Percentiles rank a stretch among this genome's conserved stretches.
These are phyloP conservation scores for Horisme vitalbata DNA, from an alignment of 2,888 invertebrate genomes.

Conservation along the genomic window DNA sequence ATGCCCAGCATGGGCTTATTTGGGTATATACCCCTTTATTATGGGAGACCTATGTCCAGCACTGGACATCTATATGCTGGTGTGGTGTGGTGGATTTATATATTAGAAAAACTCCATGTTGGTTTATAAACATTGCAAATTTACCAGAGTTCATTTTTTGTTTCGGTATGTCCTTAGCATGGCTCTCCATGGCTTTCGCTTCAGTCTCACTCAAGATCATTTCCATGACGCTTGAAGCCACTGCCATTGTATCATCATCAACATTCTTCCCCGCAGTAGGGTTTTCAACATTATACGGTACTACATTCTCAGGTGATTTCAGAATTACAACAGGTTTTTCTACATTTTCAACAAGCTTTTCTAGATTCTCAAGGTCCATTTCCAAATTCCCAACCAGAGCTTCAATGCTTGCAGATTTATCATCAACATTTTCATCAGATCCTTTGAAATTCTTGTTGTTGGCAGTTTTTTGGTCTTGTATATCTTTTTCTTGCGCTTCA, in stretches of 20 bases:
- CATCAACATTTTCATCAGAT: neutral
- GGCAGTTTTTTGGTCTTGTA: constrained; percentile 19
- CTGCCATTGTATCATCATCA: constrained; percentile 43
- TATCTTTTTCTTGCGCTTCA: constrained; percentile 60
- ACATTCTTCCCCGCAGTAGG: constrained; percentile 21
- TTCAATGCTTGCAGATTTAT: no score
- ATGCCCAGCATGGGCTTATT: no score
- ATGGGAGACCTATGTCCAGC: no score
- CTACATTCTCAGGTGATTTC: neutral
- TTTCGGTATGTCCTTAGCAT: constrained; percentile 38
- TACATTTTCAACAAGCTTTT: constrained; percentile 8
- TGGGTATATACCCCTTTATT: no score
- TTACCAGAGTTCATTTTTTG: constrained; percentile 23
- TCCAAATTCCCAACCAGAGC: neutral
- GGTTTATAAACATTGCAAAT: no score
- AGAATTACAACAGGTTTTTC: no score
- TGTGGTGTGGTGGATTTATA: no score
- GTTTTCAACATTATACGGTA: constrained; percentile 1
- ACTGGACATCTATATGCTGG: no score
- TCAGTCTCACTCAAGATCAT: constrained; percentile 63
- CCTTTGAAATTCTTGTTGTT: constrained; percentile 2
- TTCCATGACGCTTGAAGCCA: constrained; percentile 62
- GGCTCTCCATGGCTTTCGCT: constrained; percentile 41
- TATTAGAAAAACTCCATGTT: no score
- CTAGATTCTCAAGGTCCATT: neutral